Conservation (phyloP, 2,888 invertebrate genomes). For the Watsonalla binaria region DNA sequence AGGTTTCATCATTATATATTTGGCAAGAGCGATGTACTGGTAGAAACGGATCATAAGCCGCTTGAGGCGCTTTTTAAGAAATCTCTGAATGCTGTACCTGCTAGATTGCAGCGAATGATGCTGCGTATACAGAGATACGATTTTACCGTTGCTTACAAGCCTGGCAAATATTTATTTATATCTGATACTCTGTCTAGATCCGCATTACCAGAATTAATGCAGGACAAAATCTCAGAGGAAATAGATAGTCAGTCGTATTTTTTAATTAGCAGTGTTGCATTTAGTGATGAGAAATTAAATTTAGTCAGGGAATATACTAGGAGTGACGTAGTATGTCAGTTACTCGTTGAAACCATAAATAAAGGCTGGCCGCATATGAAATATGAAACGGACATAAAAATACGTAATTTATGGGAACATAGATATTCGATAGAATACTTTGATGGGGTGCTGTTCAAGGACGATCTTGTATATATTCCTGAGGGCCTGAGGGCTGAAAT, state of each 20-base stretch:
- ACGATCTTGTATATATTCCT: slow-evolving; percentile 22
- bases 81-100: slow-evolving; percentile 14
- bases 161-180: slow-evolving; percentile 27
- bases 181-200: slow-evolving; percentile 24
- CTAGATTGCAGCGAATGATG: slow-evolving; percentile 24
- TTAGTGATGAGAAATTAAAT: slow-evolving; percentile 10
- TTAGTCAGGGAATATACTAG: slow-evolving; percentile 8
- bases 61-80: slow-evolving; percentile 21
- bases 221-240: slow-evolving; percentile 9
- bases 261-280: slow-evolving; percentile 11
- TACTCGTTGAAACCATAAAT: slow-evolving; percentile 11
- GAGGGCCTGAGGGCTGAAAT: slow-evolving; percentile 13
- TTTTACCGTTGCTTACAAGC: slow-evolving; percentile 18
- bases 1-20: slow-evolving; percentile 12
- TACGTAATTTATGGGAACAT: slow-evolving; percentile 8
- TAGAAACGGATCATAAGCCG: slow-evolving; percentile 12
- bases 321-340: slow-evolving; percentile 9
- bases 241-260: slow-evolving; percentile 13
- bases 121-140: slow-evolving; percentile 20
- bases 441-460: slow-evolving; percentile 20
- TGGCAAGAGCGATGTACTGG: slow-evolving; percentile 3
- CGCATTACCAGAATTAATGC: slow-evolving; percentile 10
- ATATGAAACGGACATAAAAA: slow-evolving; percentile 3
- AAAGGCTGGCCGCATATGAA: slow-evolving; percentile 24
- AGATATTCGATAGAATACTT: slow-evolving; percentile 11